Evolutionary conservation across 2,113 vertebrate species (phyloP).

Genomic region (Smithornis capensis): DNA sequence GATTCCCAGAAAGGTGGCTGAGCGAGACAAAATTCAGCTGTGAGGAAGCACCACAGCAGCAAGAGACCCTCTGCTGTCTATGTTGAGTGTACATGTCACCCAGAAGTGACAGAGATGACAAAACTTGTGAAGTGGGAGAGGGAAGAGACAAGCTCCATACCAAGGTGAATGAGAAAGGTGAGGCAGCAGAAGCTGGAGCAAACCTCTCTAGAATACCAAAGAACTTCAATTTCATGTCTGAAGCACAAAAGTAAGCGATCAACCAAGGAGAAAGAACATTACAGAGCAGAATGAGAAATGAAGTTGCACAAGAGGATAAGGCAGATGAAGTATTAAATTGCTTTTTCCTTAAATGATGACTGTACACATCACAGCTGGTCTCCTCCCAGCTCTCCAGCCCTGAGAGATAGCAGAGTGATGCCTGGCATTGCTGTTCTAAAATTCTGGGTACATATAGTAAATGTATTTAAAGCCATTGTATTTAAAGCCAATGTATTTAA

Average conservation of each 20-base stretch:
- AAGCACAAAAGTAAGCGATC: slow-evolving; percentile 52
- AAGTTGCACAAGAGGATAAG: slow-evolving; percentile 40
- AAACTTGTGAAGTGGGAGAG: neutral
- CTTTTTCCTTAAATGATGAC: slow-evolving; percentile 15
- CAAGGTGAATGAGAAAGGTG: neutral
- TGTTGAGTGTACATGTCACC: neutral
- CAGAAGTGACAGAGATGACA: neutral
- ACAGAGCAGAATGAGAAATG: slow-evolving; percentile 57
- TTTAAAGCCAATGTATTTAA: too few species aligned
- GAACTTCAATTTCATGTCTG: slow-evolving; percentile 50
- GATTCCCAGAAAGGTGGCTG: neutral
- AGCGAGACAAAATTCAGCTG: neutral
- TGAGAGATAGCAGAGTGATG: neutral
- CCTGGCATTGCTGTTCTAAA: neutral
- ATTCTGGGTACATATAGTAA: neutral
- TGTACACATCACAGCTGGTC: neutral
- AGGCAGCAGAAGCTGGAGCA: neutral
- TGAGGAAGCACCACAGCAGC: neutral
- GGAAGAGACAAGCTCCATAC: neutral
- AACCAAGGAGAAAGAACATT: slow-evolving; percentile 70
- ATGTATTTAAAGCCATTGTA: too few species aligned
- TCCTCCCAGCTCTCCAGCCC: neutral
- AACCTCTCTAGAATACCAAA: slow-evolving; percentile 57
- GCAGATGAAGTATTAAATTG: slow-evolving; percentile 33
- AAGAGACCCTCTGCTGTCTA: neutral